Percentiles rank a stretch among this genome's conserved stretches.
Evolutionary conservation across 2,113 vertebrate genomes (phyloP).

Genomic region (Eudyptes chrysolophus): DNA sequence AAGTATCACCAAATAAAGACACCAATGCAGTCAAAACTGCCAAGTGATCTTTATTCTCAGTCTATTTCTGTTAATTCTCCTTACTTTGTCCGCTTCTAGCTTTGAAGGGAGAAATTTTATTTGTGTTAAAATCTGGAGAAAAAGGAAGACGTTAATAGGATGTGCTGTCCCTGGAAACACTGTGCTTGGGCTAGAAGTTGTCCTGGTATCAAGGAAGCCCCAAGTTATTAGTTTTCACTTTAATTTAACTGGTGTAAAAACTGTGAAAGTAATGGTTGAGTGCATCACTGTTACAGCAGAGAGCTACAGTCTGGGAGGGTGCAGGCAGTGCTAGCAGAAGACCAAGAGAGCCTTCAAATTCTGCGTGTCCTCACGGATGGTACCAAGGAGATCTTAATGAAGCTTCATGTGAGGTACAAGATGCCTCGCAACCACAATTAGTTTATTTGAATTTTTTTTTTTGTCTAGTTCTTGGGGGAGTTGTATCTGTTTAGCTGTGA

Average conservation of each 20-base stretch:
- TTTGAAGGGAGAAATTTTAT: neutral
- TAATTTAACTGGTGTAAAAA: neutral
- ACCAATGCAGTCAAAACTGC: neutral
- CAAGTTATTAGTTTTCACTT: neutral
- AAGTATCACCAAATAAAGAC: neutral
- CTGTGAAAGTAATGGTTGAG: neutral
- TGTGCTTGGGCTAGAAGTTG: neutral
- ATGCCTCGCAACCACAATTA: neutral
- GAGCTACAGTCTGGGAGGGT: neutral
- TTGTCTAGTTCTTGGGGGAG: accelerated
- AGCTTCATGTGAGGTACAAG: neutral
- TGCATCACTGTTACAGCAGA: neutral
- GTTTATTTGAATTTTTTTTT: neutral
- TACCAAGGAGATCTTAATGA: neutral
- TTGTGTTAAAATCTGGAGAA: neutral
- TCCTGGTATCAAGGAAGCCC: neutral
- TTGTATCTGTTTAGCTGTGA: neutral
- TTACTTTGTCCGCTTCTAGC: neutral
- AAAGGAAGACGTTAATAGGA: neutral
- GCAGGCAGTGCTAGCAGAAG: neutral
- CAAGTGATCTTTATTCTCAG: neutral
- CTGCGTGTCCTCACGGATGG: neutral
- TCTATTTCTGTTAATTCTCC: neutral
- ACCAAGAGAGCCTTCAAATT: neutral
- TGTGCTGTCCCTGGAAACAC: neutral